Base-by-base conservation (phyloP, 2,888 invertebrate species). In the Herminia tarsipennalis region DNA sequence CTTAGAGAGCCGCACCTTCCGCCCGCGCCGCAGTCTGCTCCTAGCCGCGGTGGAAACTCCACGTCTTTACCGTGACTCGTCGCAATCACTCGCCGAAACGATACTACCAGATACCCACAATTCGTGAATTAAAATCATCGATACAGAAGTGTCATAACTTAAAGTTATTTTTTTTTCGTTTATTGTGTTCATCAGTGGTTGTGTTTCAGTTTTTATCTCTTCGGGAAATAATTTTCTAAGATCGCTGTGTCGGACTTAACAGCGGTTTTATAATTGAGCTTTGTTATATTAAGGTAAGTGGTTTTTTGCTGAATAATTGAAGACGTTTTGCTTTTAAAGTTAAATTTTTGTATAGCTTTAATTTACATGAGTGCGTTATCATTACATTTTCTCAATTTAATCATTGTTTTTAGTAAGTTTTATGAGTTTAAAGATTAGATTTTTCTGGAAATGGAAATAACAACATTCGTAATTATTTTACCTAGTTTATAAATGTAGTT, bases 21-120 rank as follows among this genome's bases (percentile, higher is more conserved):
- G 47, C 72, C 77, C 75, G 74, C 78, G 38, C 77, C 76, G 72
- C 82, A 83, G 84, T 83, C 70, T 67, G 69, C 73, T 57, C 62
- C 60, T 46, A 47, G 57, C 45, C 59, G 64, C 28, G 42, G 30
- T 44, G 8, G 38, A 21, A 60, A 53, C 53, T 38, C 62, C 71
- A 58, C 43, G 30, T 16, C 29, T 40, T 25, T 16, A 14, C 25
- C 44, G 45, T 40, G 36, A 24, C 32, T 10, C 40, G 42, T 9
- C 53, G 44, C 43, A 40, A 43, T 29, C 41, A 38, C 41, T 34
- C 54, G 54, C 66, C 66, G 32, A 44, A 53, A 36, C 44, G 18
- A 37, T 29, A 48, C 6, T 9, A 17, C 8, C 8, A 40, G 34
- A 34, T 34, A 42, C 30, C 58, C 36, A 27, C 43, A 51, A 29